phyloP scores from a whole-genome alignment of 2,888 invertebrate species.

The Pammene fasciana region DNA sequence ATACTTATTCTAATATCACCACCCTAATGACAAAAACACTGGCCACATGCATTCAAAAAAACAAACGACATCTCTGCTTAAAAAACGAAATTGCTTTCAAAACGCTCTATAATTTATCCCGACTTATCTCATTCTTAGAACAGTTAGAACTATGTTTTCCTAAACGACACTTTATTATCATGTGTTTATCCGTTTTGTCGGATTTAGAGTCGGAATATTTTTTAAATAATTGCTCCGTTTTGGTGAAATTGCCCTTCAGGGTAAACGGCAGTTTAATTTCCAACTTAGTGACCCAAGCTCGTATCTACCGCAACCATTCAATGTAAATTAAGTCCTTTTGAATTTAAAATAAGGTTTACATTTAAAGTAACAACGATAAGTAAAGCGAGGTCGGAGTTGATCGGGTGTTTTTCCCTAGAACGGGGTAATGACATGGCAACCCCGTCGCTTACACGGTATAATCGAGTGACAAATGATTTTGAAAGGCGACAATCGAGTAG shows the following conservation, averaged over 20 bases:
- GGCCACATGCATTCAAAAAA: slow-evolving; percentile 27
- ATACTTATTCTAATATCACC: slow-evolving; percentile 28
- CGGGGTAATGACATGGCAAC: slow-evolving; percentile 73
- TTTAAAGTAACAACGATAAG: not conserved
- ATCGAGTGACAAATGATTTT: slow-evolving; percentile 80
- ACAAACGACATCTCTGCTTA: slow-evolving; percentile 23
- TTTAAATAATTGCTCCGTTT: slow-evolving; percentile 66
- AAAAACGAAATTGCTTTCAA: slow-evolving; percentile 55
- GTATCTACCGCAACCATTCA: not conserved
- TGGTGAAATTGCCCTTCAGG: slow-evolving; percentile 56
- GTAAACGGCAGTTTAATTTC: slow-evolving; percentile 76
- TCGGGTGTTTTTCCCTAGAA: slow-evolving; percentile 56
- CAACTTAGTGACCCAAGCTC: slow-evolving; percentile 1
- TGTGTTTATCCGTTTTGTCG: slow-evolving; percentile 74
- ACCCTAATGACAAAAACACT: slow-evolving; percentile 30
- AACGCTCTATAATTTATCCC: slow-evolving; percentile 62
- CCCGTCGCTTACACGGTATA: slow-evolving; percentile 70
- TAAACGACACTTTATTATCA: slow-evolving; percentile 82
- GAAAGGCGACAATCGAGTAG: slow-evolving; percentile 65
- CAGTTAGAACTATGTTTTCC: slow-evolving; percentile 73
- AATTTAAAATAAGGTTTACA: not conserved
- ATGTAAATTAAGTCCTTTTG: not conserved
- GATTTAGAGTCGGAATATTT: slow-evolving; percentile 74
- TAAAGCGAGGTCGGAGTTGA: slow-evolving; percentile 5
- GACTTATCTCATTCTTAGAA: slow-evolving; percentile 57